These are phyloP conservation scores for Magallana ariakensis DNA, from an alignment of 1,140 invertebrate genomes.

Conservation along the genomic window DNA sequence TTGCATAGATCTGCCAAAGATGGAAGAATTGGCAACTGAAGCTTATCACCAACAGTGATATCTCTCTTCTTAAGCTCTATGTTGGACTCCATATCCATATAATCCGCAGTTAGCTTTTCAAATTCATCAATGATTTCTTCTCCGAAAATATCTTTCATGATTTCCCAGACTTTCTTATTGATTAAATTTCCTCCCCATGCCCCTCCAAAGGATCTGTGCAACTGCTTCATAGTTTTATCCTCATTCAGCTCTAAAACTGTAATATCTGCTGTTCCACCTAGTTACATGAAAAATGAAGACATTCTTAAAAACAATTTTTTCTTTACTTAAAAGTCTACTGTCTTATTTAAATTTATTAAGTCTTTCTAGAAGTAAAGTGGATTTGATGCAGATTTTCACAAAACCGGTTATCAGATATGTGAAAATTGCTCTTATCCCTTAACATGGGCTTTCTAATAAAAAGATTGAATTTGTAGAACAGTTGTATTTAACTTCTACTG, in stretches of 20 bases:
- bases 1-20: neutral
- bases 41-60: neutral
- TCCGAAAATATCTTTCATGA: conserved; percentile 34
- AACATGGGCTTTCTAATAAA: too few species aligned
- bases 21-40: neutral
- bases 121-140: conserved; percentile 68
- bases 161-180: neutral
- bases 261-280: conserved; percentile 44
- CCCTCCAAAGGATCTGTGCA: conserved; percentile 20
- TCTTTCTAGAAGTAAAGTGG: too few species aligned
- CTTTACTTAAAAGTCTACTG: too few species aligned
- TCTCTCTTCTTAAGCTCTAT: conserved; percentile 49
- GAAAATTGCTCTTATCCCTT: too few species aligned
- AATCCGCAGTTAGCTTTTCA: conserved; percentile 59
- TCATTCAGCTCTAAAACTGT: conserved; percentile 25
- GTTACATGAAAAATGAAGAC: too few species aligned
- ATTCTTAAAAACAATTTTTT: too few species aligned
- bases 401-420: too few species aligned
- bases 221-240: conserved; percentile 32
- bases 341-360: too few species aligned
- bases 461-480: too few species aligned
- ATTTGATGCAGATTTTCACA: too few species aligned
- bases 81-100: conserved; percentile 50
- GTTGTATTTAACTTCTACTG: too few species aligned
- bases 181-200: conserved; percentile 30